phyloP scores from a whole-genome alignment of 2,797 vertebrate species.

The Sarcophilus harrisii region DNA sequence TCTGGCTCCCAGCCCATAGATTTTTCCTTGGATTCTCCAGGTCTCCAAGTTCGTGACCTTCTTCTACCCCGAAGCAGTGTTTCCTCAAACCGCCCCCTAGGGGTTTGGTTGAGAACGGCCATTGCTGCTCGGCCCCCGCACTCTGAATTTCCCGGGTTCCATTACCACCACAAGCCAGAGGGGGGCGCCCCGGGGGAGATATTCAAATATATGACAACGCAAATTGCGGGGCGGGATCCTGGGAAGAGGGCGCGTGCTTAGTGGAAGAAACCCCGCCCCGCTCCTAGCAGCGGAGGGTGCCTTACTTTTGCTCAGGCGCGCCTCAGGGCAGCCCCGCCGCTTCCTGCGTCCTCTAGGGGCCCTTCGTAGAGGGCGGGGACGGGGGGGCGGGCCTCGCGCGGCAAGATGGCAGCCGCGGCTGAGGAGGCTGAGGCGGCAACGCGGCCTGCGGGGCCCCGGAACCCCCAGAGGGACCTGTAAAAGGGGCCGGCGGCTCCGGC shows the following conservation, averaged over 20 bases:
- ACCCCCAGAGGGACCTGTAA: background rate
- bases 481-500: background rate
- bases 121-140: too few species aligned
- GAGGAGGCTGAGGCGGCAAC: slow-evolving; percentile 43
- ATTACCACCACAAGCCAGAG: background rate
- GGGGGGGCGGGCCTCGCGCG: slow-evolving; percentile 65
- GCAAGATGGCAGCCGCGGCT: slow-evolving; percentile 82
- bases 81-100: too few species aligned
- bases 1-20: background rate
- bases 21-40: background rate
- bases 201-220: background rate
- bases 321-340: slow-evolving; percentile 72
- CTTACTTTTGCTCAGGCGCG: slow-evolving; percentile 71
- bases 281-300: background rate
- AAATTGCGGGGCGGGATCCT: background rate
- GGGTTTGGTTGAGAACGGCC: background rate
- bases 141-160: background rate
- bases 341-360: slow-evolving; percentile 71
- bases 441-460: background rate
- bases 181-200: background rate
- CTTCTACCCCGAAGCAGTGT: background rate
- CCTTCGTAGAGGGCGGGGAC: slow-evolving; percentile 32
- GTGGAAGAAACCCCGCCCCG: background rate
- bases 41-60: background rate
- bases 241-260: background rate